A percentile compares a stretch with the other conserved stretches of the same genome.
These are phyloP conservation scores for Podarcis muralis DNA, from an alignment of 2,113 vertebrate species.

Conservation along the genomic window DNA sequence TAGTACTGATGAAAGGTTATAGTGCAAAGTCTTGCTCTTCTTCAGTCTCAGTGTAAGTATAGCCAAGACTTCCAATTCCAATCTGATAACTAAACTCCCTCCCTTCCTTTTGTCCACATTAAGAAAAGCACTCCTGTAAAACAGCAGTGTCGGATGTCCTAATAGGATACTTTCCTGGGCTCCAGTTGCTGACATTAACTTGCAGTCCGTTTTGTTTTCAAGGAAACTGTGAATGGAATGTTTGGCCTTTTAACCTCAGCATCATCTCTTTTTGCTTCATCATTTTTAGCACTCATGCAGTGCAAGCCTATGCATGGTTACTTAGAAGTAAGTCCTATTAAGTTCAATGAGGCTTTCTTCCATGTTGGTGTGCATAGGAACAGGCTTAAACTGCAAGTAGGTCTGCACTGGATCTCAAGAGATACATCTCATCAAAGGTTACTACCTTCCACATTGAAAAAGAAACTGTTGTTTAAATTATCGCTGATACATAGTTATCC, in stretches of 20 bases:
- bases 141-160: conserved; percentile 72
- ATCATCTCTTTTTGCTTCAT: conserved; percentile 39
- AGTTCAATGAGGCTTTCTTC: not conserved
- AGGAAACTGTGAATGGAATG: conserved; percentile 70
- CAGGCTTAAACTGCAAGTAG: not conserved
- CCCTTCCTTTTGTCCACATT: conserved; percentile 76
- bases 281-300: conserved; percentile 22
- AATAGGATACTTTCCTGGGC: conserved; percentile 67
- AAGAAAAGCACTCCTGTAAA: conserved; percentile 69
- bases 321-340: too few species aligned
- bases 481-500: not conserved
- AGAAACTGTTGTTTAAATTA: not conserved
- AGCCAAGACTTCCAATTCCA: conserved; percentile 77
- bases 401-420: not conserved
- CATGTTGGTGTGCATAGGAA: not conserved
- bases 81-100: conserved; percentile 75
- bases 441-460: not conserved
- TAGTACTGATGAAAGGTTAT: conserved; percentile 59
- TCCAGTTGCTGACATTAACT: conserved; percentile 58
- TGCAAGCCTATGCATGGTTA: not conserved
- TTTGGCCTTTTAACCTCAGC: conserved; percentile 57
- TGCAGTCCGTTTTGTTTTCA: conserved; percentile 72
- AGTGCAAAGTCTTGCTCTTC: conserved; percentile 71
- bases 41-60: conserved; percentile 77
- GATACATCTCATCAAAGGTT: not conserved